phyloP scores from a whole-genome alignment of 2,113 vertebrate species.

The Orcinus orca region DNA sequence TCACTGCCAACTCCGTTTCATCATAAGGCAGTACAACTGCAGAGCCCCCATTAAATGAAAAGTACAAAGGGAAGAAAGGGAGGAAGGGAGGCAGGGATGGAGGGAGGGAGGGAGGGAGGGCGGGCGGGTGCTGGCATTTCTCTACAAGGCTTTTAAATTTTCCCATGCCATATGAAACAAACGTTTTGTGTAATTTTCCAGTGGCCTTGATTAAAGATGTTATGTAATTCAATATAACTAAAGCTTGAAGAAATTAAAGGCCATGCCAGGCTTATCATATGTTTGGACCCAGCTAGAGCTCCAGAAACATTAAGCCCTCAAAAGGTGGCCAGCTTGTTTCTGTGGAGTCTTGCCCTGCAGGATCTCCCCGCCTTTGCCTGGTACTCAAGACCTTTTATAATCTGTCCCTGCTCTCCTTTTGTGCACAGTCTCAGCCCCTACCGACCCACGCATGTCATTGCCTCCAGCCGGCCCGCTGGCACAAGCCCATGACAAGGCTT shows the following conservation, averaged over 20 bases:
- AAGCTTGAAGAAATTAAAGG: constrained; percentile 71
- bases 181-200: constrained; percentile 82
- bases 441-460: too few species aligned
- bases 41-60: background rate
- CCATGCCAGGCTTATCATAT: constrained; percentile 59
- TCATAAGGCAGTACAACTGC: background rate
- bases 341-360: background rate
- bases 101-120: background rate
- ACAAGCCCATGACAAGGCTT: background rate
- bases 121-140: background rate
- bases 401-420: background rate
- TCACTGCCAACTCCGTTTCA: background rate
- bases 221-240: constrained; percentile 69
- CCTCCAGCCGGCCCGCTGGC: background rate
- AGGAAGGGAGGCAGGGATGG: background rate
- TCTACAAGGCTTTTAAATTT: constrained; percentile 44
- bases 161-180: constrained; percentile 65
- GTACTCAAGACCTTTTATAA: background rate
- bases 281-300: constrained; percentile 12
- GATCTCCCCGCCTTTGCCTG: background rate
- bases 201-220: constrained; percentile 73
- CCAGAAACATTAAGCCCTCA: background rate
- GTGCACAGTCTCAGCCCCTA: background rate
- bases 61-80: background rate
- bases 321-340: background rate